Percentiles rank a stretch among this genome's conserved stretches.
phyloP scores from a whole-genome alignment of 2,113 vertebrate genomes.

The Nothobranchius furzeri region DNA sequence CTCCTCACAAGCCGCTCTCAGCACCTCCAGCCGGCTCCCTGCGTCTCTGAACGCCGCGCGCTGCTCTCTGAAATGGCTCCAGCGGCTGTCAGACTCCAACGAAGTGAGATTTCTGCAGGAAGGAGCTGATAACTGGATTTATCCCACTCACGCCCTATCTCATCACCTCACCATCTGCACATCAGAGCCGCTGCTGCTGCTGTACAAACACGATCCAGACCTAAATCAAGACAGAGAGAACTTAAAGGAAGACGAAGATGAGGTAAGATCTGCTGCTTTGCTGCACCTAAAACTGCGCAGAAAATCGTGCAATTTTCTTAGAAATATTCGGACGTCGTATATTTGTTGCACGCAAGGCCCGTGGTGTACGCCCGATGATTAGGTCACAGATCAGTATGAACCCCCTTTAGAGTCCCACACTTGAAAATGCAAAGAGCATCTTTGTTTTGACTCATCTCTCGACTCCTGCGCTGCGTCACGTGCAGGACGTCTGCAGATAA shows the following conservation, averaged over 20 bases:
- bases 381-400: too few species aligned
- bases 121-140: constrained; percentile 50
- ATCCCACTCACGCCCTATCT: constrained; percentile 52
- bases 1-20: constrained; percentile 58
- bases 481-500: constrained; percentile 54
- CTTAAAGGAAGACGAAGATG: constrained; percentile 61
- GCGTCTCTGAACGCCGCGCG: constrained; percentile 50
- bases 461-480: constrained; percentile 52
- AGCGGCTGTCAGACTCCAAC: constrained; percentile 27
- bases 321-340: neutral
- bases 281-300: constrained; percentile 11
- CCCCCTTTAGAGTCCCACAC: neutral
- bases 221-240: neutral
- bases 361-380: neutral
- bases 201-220: neutral
- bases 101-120: neutral
- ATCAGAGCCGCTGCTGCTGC: neutral
- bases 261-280: constrained; percentile 68
- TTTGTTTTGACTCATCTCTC: constrained; percentile 11
- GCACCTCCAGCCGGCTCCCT: constrained; percentile 47
- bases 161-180: constrained; percentile 65
- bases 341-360: neutral
- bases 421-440: neutral
- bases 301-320: neutral
- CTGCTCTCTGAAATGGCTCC: constrained; percentile 64